Percentiles rank a stretch among this genome's conserved stretches.
Evolutionary conservation across 2,113 vertebrate genomes (phyloP).

Genomic region (Heliornis fulica): DNA sequence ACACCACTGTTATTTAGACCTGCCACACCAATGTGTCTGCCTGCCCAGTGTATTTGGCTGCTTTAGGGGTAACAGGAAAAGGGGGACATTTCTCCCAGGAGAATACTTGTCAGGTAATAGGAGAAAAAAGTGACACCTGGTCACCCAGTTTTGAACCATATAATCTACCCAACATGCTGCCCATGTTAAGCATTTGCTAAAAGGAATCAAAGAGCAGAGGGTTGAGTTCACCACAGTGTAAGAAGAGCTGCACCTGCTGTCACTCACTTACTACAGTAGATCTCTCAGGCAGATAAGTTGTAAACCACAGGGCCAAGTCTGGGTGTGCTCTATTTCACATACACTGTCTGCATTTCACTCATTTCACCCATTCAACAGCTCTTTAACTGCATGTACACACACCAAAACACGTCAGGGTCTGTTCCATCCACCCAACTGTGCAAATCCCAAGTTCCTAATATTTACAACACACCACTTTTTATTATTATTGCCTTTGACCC

Average conservation of each 20-base stretch:
- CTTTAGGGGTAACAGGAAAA: background rate
- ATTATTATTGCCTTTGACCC: conserved; percentile 27
- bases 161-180: background rate
- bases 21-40: background rate
- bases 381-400: background rate
- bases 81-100: background rate
- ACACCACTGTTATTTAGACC: background rate
- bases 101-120: background rate
- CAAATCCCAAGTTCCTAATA: conserved; percentile 22
- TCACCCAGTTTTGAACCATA: background rate
- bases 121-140: background rate
- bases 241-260: conserved; percentile 52
- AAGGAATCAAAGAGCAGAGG: background rate
- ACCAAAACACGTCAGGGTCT: background rate
- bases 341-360: background rate
- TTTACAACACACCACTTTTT: background rate
- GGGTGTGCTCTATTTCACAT: background rate
- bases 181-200: background rate
- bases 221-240: background rate
- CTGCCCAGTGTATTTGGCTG: background rate
- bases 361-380: background rate
- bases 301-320: conserved; percentile 9
- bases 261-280: background rate
- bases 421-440: background rate
- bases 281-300: background rate